Percentiles rank a stretch among this genome's conserved stretches.
Conservation (phyloP, 2,113 vertebrate species). For the Pseudonaja textilis region DNA sequence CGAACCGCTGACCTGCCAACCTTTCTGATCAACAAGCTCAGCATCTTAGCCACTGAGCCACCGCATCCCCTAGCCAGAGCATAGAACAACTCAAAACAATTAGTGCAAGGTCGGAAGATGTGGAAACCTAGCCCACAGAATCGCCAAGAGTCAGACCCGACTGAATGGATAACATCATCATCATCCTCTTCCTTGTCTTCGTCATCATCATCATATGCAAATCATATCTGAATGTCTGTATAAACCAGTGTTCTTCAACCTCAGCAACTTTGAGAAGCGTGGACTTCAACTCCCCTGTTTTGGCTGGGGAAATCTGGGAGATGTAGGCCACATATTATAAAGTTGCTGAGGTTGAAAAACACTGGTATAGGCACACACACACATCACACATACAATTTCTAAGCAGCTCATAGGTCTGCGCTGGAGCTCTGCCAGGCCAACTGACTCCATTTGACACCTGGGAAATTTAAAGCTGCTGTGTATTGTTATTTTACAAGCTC, state of each 20-base stretch:
- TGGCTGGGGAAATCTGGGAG: not conserved
- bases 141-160: not conserved
- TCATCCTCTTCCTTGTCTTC: too few species aligned
- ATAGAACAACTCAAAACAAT: not conserved
- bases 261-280: not conserved
- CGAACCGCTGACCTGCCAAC: too few species aligned
- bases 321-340: not conserved
- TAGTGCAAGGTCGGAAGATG: not conserved
- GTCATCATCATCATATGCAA: too few species aligned
- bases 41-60: too few species aligned
- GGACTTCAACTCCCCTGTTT: not conserved
- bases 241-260: not conserved
- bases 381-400: not conserved
- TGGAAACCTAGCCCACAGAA: not conserved
- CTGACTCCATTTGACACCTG: constrained; percentile 30
- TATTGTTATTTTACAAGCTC: constrained; percentile 58
- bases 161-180: not conserved
- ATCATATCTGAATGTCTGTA: not conserved
- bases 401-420: constrained; percentile 6
- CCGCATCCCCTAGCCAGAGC: too few species aligned
- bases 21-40: too few species aligned
- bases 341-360: not conserved
- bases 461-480: constrained; percentile 46
- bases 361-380: not conserved
- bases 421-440: constrained; percentile 36